Conservation (phyloP, 2,888 invertebrate genomes). For the Augochlorella aurata region DNA sequence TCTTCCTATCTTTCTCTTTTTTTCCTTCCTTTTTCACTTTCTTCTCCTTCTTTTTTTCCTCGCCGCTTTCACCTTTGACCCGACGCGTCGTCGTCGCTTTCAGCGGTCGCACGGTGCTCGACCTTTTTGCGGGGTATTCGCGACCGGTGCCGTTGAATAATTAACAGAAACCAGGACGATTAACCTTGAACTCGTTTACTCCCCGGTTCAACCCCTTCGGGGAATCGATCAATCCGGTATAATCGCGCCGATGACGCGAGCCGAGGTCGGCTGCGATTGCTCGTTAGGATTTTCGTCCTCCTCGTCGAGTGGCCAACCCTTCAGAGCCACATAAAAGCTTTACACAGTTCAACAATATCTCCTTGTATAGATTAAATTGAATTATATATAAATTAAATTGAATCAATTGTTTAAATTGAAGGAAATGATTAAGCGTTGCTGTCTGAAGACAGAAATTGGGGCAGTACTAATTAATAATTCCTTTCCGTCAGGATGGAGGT, state of each 20-base stretch:
- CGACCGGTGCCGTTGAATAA: slow-evolving; percentile 16
- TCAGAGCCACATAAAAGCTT: background rate
- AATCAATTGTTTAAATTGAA: too few relatives aligned
- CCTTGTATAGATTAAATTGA: background rate
- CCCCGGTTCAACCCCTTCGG: background rate
- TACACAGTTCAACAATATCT: background rate
- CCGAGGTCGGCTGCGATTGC: background rate
- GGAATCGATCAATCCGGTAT: slow-evolving; percentile 1
- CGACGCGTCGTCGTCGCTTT: background rate
- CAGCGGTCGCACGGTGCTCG: background rate
- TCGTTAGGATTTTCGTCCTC: background rate
- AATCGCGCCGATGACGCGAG: background rate
- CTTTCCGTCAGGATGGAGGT: too few relatives aligned
- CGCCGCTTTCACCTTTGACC: background rate
- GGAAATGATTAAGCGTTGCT: too few relatives aligned
- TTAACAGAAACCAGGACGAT: slow-evolving; percentile 26
- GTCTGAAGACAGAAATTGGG: too few relatives aligned
- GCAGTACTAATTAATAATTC: too few relatives aligned
- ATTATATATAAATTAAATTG: too few relatives aligned
- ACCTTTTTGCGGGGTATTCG: slow-evolving; percentile 2
- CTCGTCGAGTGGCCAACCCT: background rate
- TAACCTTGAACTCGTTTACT: slow-evolving; percentile 26
- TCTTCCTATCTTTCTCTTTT: background rate
- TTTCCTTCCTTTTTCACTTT: background rate
- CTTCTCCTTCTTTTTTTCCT: background rate